These are phyloP conservation scores for Drosophila quadrilineata DNA, from an alignment of 1,140 invertebrate genomes.

Conservation along the genomic window DNA sequence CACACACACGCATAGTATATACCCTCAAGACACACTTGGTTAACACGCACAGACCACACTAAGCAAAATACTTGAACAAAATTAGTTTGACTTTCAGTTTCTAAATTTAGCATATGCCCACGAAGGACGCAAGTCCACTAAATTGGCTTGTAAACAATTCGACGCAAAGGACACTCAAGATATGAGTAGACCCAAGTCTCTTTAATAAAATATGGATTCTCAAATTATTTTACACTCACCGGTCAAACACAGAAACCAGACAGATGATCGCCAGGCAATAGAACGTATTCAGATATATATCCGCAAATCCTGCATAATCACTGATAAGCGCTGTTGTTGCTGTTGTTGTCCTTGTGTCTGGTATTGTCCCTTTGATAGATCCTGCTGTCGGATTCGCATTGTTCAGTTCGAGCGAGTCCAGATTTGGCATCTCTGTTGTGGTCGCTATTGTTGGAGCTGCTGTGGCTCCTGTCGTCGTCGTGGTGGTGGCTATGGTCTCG, in stretches of 20 bases:
- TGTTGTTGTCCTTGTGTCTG: not conserved
- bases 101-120: conserved; percentile 49
- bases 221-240: conserved; percentile 57
- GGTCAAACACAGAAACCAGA: conserved; percentile 80
- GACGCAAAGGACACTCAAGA: conserved; percentile 28
- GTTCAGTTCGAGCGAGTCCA: conserved; percentile 29
- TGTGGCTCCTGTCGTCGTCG: conserved; percentile 1
- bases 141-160: conserved; percentile 49
- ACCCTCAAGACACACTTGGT: too few relatives aligned
- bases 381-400: not conserved
- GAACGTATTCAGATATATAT: conserved; percentile 79
- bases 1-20: too few relatives aligned
- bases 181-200: not conserved
- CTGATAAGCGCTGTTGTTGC: conserved; percentile 42
- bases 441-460: conserved; percentile 13
- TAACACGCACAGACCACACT: conserved; percentile 30
- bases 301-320: conserved; percentile 75
- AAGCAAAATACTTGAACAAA: conserved; percentile 44
- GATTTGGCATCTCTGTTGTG: conserved; percentile 28
- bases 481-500: conserved; percentile 53
- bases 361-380: not conserved
- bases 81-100: conserved; percentile 44
- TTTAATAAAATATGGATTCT: not conserved
- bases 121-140: conserved; percentile 39
- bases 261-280: conserved; percentile 80